Percentiles rank a stretch among this genome's conserved stretches.
Evolutionary conservation across 1,140 invertebrate species (phyloP).

Genomic region (Musca domestica): DNA sequence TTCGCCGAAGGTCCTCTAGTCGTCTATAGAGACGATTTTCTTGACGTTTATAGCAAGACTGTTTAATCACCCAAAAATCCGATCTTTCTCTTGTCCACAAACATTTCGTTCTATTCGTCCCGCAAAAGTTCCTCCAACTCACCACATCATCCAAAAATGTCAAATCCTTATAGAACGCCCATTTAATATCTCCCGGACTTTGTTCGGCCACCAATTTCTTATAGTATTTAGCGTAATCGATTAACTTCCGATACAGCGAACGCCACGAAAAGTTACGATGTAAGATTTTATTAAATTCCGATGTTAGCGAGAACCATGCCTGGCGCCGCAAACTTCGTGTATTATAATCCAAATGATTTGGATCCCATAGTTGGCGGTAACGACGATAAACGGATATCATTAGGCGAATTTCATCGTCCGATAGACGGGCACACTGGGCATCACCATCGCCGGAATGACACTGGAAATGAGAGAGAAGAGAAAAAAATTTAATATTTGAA

Average conservation of each 20-base stretch:
- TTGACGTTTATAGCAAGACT: no score
- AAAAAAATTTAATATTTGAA: not conserved
- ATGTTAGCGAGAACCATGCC: constrained; percentile 38
- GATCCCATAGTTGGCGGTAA: constrained; percentile 42
- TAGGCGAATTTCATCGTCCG: constrained; percentile 28
- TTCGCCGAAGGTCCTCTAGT: no score
- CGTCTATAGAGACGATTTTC: no score
- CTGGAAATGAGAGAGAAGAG: not conserved
- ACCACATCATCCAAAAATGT: constrained; percentile 42
- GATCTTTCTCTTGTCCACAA: no score
- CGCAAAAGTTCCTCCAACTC: constrained; percentile 17
- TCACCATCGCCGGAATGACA: not conserved
- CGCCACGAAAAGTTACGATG: constrained; percentile 32
- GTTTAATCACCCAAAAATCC: no score
- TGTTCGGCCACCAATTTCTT: constrained; percentile 31
- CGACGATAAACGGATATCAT: constrained; percentile 35
- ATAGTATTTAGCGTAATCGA: constrained; percentile 44
- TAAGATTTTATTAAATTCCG: constrained; percentile 29
- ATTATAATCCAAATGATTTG: constrained; percentile 42
- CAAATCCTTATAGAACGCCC: constrained; percentile 42
- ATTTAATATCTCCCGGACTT: constrained; percentile 27
- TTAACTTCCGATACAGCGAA: constrained; percentile 43
- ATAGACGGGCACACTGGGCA: constrained; percentile 30
- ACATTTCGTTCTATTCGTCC: no score
- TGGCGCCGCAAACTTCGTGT: constrained; percentile 31